Conservation (phyloP, 2,113 vertebrate genomes). For the Capreolus pygargus region DNA sequence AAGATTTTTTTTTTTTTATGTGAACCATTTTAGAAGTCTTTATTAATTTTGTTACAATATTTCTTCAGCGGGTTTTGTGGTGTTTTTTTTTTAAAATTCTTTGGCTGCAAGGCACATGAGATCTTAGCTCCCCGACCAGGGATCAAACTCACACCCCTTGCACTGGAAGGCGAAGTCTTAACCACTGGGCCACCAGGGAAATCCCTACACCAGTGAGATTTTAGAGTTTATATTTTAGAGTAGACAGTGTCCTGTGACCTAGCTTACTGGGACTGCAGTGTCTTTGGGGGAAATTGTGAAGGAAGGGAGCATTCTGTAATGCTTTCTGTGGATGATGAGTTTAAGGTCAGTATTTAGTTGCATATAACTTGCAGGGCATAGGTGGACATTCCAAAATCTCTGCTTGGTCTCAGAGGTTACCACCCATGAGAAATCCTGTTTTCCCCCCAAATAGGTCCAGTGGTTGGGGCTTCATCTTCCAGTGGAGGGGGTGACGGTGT, state of each 20-base stretch:
- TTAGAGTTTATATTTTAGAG: too few relatives aligned
- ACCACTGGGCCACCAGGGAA: neutral
- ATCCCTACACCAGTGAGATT: neutral
- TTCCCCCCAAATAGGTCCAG: neutral
- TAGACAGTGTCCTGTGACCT: too few relatives aligned
- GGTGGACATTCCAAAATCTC: neutral
- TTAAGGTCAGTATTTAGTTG: neutral
- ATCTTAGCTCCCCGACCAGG: rapidly evolving
- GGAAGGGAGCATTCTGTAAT: rapidly evolving
- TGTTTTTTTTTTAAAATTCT: neutral
- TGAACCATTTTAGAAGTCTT: neutral
- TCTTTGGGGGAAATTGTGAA: rapidly evolving
- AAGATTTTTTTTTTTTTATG: neutral
- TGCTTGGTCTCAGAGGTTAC: neutral
- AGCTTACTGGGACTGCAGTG: neutral
- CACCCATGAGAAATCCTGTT: neutral
- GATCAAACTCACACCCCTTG: neutral
- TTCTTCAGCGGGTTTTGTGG: neutral
- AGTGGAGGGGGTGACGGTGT: rapidly evolving
- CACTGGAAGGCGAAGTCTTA: neutral
- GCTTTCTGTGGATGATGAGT: too few relatives aligned
- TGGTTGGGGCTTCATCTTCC: neutral
- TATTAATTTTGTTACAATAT: neutral
- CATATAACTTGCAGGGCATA: neutral
- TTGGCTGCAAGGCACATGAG: neutral